Evolutionary conservation across 2,797 vertebrate species (phyloP).

Genomic region (Coilia nasus): DNA sequence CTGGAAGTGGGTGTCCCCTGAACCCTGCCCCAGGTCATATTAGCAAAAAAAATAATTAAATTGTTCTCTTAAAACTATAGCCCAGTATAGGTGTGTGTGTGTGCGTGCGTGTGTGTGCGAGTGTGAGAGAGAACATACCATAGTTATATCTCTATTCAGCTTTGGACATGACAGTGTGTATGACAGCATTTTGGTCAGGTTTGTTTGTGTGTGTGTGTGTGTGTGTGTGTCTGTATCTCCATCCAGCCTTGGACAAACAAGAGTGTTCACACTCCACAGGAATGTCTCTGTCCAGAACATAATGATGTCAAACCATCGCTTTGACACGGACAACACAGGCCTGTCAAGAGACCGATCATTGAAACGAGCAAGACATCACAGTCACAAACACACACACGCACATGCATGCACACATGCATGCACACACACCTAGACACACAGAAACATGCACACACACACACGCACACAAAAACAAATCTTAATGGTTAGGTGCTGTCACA

Average conservation of each 20-base stretch:
- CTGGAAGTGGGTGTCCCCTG: too few species aligned
- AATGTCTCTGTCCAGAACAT: background rate
- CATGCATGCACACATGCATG: background rate
- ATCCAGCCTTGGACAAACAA: too few species aligned
- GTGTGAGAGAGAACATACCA: background rate
- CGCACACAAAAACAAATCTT: background rate
- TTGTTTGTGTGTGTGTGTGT: too few species aligned
- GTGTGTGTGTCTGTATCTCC: too few species aligned
- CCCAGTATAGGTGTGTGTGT: background rate
- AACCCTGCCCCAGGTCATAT: too few species aligned
- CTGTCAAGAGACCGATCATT: background rate
- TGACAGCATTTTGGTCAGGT: too few species aligned
- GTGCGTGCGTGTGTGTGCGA: background rate
- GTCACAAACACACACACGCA: too few species aligned
- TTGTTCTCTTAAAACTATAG: too few species aligned
- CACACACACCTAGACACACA: background rate
- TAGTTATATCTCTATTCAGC: background rate
- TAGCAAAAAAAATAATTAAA: too few species aligned
- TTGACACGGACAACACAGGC: background rate
- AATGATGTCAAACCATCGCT: background rate
- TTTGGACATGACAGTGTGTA: too few species aligned
- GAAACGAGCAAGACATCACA: background rate
- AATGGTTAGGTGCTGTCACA: constrained; percentile 5
- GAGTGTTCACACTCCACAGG: too few species aligned
- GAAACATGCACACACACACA: background rate